These are phyloP conservation scores for Patella pellucida DNA, from an alignment of 2,888 invertebrate species.

Conservation along the genomic window DNA sequence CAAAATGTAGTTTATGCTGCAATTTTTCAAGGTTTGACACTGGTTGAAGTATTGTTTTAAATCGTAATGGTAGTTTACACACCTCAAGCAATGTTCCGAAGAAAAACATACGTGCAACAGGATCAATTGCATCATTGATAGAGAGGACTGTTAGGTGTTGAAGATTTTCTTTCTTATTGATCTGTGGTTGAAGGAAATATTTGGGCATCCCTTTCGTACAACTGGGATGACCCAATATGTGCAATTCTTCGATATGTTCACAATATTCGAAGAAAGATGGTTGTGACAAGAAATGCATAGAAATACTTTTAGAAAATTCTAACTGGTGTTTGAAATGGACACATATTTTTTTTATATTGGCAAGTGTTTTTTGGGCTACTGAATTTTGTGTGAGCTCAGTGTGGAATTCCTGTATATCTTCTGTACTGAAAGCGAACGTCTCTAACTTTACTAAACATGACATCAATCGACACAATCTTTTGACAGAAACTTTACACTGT, in stretches of 20 bases:
- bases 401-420: slow-evolving; percentile 60
- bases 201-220: slow-evolving; percentile 57
- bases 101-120: slow-evolving; percentile 66
- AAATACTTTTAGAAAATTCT: slow-evolving; percentile 44
- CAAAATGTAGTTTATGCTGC: slow-evolving; percentile 49
- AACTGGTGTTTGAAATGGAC: slow-evolving; percentile 60
- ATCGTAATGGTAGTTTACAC: slow-evolving; percentile 50
- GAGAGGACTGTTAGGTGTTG: slow-evolving; percentile 57
- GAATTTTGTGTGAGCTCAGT: slow-evolving; percentile 52
- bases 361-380: slow-evolving; percentile 53
- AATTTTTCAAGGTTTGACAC: slow-evolving; percentile 56
- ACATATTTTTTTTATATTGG: slow-evolving; percentile 51
- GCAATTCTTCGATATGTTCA: slow-evolving; percentile 56
- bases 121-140: slow-evolving; percentile 64
- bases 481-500: slow-evolving; percentile 56
- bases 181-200: slow-evolving; percentile 62
- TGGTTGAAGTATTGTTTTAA: slow-evolving; percentile 58
- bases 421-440: slow-evolving; percentile 58
- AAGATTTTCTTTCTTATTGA: slow-evolving; percentile 55
- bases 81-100: slow-evolving; percentile 64
- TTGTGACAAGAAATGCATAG: slow-evolving; percentile 61
- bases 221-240: slow-evolving; percentile 63
- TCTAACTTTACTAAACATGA: slow-evolving; percentile 50
- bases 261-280: slow-evolving; percentile 64
- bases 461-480: slow-evolving; percentile 57